phyloP scores from a whole-genome alignment of 2,888 invertebrate species.

The Noctuana brunneofusca region DNA sequence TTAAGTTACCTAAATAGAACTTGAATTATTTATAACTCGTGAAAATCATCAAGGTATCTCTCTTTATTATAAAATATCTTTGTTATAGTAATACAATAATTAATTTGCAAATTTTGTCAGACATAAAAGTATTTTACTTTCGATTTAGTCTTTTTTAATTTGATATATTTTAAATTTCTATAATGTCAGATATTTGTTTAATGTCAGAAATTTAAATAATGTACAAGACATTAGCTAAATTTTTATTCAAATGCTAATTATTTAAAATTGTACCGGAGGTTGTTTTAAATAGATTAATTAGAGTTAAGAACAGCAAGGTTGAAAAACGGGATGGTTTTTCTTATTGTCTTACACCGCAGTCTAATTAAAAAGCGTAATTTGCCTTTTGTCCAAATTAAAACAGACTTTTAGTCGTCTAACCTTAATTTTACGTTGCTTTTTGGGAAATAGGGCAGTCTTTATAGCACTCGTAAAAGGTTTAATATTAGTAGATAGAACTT shows the following conservation, averaged over 20 bases:
- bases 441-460: slow-evolving; percentile 1
- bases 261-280: not conserved
- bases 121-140: too few relatives aligned
- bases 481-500: not conserved
- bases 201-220: too few relatives aligned
- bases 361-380: slow-evolving; percentile 22
- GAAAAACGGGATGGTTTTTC: slow-evolving; percentile 13
- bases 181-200: too few relatives aligned
- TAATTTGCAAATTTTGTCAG: too few relatives aligned
- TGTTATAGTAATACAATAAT: too few relatives aligned
- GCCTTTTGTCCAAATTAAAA: slow-evolving; percentile 11
- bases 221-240: not conserved
- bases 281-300: not conserved
- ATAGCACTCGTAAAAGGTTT: not conserved
- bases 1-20: too few relatives aligned
- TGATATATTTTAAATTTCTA: too few relatives aligned
- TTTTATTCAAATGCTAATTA: not conserved
- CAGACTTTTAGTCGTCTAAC: slow-evolving; percentile 1
- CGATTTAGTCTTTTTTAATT: too few relatives aligned
- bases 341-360: slow-evolving; percentile 11
- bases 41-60: too few relatives aligned
- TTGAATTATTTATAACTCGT: too few relatives aligned
- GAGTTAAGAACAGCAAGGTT: not conserved
- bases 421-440: slow-evolving; percentile 1
- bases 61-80: too few relatives aligned